Base-by-base conservation (phyloP, 2,797 vertebrate species). In the Neosalanx taihuensis region DNA sequence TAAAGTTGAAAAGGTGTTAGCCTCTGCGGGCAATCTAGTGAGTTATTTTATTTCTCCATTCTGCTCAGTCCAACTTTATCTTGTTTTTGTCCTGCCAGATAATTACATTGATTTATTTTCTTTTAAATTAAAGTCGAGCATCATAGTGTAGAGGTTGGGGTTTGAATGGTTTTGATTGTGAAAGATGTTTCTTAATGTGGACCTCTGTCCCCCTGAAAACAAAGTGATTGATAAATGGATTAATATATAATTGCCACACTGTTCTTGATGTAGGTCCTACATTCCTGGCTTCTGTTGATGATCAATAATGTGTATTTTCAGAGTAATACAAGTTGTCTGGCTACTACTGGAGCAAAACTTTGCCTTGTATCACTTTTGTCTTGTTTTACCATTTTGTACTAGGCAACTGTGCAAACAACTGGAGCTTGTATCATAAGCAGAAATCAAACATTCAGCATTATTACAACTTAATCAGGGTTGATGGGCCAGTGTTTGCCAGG, bases 261-360 rank as follows among this genome's bases (percentile, higher is more conserved):
- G 63, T 68, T 78, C 75, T 69, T 46, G 56, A 62, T 84, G 74
- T 68, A 79, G 41, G 41, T 26, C 41, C 12, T 60, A 82, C 72
- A 83, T 85, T 86, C 64, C 81, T 80, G 79, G 68, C 49, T 81
- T 81, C 35, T 73, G 59, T 79, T 66, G 67, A 76, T 78, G 64
- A 41, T 56, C 71, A 62, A 60, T 68, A 56, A 5, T 72, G 62
- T 78, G 57, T 67, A 30, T 74, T 65, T 59, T 75, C 69, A 70
- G 18, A 67, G 56, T 30, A 69, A 61, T 81, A 37, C 63, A 37
- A 67, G 17, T 15, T 72, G 61, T 51, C 56, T 68, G 35, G 70
- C 69, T 73, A 31, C 35, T 72, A 56, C 68, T 80, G 49, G 81
- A 73, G 86, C 81, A 82, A 90, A 85, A 74, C 58, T 58, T 72